Base-by-base conservation (phyloP, 2,888 invertebrate species). In the Cataglyphis cursor region DNA sequence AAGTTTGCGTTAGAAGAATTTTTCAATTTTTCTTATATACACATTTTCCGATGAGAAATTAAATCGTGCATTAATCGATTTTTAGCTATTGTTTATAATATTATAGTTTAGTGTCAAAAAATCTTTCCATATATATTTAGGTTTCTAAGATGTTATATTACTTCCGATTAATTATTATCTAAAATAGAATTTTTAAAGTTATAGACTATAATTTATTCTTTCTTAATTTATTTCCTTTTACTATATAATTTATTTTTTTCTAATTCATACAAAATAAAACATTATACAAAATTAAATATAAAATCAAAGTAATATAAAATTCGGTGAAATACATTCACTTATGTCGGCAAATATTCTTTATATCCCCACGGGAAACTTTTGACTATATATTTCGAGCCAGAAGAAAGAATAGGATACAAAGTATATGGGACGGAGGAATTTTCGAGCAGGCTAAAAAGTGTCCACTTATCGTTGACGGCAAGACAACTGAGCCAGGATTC, bases 391-490 rank as follows among this genome's bases (percentile, higher is more conserved):
- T 35, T 70, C 44, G 18, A 41, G 41, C 6, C n/a, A 18, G 2
- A 18, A 38, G 31, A 38, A 78, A 80, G 78, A 70, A 78, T 70
- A n/a, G 18, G 18, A 12, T 70, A 70, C 44, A 44, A 59, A 80
- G 31, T 78, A 59, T 70, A 35, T 31, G 41, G 54, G 48, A 24
- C 6, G 15, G 66, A 48, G 76, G 28, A 41, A 24, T 54, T 76
- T 76, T 54, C 41, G 68, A 80, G 44, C 59, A 31, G 57, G 31
- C 72, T 80, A 72, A 81, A 81, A 81, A 73, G 80, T 76, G 82
- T 59, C 82, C 78, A 82, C 82, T 81, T 81, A 76, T 81, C 81
- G 76, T 75, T 64, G 81, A 72, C 78, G 81, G 61, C 35, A n/a
- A 81, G 81, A 75, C 70, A 78, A 74, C 76, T 41, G 61, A 54